phyloP scores from a whole-genome alignment of 2,797 vertebrate genomes.

The Emys orbicularis region DNA sequence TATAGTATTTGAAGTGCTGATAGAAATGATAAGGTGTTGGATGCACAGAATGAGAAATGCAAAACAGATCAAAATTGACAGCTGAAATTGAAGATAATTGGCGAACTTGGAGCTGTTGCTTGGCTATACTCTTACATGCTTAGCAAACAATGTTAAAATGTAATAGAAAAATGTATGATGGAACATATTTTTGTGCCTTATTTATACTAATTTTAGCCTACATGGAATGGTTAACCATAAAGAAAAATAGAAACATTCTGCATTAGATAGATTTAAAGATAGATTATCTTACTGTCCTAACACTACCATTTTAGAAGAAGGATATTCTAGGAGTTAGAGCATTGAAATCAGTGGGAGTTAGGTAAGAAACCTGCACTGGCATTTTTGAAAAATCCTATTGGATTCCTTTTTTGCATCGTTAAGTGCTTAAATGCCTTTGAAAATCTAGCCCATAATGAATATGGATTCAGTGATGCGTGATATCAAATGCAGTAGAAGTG shows the following conservation, averaged over 20 bases:
- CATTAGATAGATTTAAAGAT: background rate
- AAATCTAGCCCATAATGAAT: background rate
- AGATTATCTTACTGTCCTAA: background rate
- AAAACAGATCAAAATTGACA: conserved; percentile 46
- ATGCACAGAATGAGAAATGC: conserved; percentile 52
- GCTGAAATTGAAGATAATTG: conserved; percentile 37
- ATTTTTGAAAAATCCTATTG: background rate
- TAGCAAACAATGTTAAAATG: background rate
- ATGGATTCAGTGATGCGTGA: background rate
- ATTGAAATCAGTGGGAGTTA: background rate
- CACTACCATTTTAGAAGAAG: background rate
- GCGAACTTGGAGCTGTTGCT: background rate
- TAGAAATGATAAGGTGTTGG: conserved; percentile 61
- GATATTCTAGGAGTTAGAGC: background rate
- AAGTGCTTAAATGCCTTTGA: background rate
- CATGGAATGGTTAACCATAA: background rate
- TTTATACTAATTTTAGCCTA: background rate
- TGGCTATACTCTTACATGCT: background rate
- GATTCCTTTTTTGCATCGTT: background rate
- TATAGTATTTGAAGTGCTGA: conserved; percentile 31
- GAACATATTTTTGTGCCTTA: background rate
- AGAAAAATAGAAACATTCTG: background rate
- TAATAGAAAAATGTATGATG: background rate
- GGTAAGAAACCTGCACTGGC: background rate
- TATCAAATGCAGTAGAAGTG: rapidly evolving